These are phyloP conservation scores for Mus pahari DNA, from an alignment of 2,113 vertebrate genomes.

Conservation along the genomic window DNA sequence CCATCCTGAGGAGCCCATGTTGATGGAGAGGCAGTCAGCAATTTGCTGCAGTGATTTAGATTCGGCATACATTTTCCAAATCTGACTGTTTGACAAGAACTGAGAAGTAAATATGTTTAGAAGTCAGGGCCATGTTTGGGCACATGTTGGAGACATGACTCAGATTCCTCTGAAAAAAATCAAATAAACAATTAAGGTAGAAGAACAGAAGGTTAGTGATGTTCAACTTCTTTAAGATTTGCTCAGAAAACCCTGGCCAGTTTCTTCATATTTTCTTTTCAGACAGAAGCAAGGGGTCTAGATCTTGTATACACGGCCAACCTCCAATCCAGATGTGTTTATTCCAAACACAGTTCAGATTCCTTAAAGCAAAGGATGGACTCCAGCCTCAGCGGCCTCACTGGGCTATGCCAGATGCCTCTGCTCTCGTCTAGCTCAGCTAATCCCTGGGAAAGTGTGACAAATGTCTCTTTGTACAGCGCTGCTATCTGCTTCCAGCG, in stretches of 20 bases:
- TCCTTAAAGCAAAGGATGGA: conserved; percentile 77
- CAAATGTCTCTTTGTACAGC: conserved; percentile 37
- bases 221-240: neutral
- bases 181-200: conserved; percentile 68
- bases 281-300: neutral
- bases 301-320: conserved; percentile 44
- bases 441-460: conserved; percentile 70
- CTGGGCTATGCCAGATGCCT: conserved; percentile 39
- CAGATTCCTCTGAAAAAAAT: conserved; percentile 39
- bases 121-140: conserved; percentile 5
- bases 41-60: neutral
- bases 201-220: neutral
- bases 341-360: conserved; percentile 74
- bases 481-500: neutral
- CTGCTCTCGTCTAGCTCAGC: conserved; percentile 38
- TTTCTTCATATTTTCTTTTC: conserved; percentile 49
- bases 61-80: neutral
- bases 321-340: conserved; percentile 69
- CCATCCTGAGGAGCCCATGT: neutral
- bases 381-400: neutral
- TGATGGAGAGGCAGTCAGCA: neutral
- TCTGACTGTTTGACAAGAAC: conserved; percentile 18
- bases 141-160: conserved; percentile 28
- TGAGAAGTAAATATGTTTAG: conserved; percentile 50
- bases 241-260: conserved; percentile 25